Conservation (phyloP, 2,797 vertebrate species). For the Malurus leucopterus region DNA sequence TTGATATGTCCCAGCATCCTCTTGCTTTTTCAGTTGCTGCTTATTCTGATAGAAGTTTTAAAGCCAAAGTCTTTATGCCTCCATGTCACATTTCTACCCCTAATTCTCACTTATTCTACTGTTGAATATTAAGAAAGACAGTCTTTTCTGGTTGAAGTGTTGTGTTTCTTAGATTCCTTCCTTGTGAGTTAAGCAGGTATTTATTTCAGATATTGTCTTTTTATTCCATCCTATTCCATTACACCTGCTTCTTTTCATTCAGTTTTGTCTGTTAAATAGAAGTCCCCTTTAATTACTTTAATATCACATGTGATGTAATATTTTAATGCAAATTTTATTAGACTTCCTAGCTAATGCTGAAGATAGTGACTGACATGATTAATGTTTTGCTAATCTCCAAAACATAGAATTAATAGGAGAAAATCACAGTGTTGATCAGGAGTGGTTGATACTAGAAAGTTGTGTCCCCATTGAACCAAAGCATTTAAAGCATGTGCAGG, state of each 20-base stretch:
- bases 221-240: neutral
- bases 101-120: neutral
- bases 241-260: neutral
- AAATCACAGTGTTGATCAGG: neutral
- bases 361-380: neutral
- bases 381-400: neutral
- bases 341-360: neutral
- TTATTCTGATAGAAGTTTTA: neutral
- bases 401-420: neutral
- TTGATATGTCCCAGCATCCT: neutral
- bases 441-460: neutral
- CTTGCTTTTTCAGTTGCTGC: neutral
- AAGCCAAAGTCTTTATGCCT: neutral
- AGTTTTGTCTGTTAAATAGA: neutral
- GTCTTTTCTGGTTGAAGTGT: neutral
- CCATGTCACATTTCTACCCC: neutral
- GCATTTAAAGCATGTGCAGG: neutral
- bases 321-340: neutral
- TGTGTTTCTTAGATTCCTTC: neutral
- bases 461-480: neutral
- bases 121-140: neutral
- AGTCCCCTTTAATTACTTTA: neutral
- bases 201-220: neutral
- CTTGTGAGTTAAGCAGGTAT: neutral
- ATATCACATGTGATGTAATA: neutral